A percentile compares a stretch with the other conserved stretches of the same genome.
Evolutionary conservation across 1,140 invertebrate species (phyloP).

Genomic region (Ceratosolen solmsi): DNA sequence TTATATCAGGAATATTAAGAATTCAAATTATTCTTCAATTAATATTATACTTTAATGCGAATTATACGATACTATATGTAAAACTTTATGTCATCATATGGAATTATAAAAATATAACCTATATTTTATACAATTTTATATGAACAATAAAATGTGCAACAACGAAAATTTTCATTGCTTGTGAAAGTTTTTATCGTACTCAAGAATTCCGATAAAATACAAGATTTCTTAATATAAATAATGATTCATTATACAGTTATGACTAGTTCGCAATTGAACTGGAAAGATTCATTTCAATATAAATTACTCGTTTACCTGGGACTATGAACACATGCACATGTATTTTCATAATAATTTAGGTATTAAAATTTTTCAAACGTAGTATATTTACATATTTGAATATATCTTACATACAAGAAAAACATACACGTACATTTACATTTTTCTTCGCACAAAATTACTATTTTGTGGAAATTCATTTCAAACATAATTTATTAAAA

Average conservation of each 20-base stretch:
- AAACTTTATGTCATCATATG: too few species aligned
- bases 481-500: too few species aligned
- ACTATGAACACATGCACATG: neutral
- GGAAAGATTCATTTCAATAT: neutral
- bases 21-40: neutral
- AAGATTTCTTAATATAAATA: neutral
- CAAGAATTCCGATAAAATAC: neutral
- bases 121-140: neutral
- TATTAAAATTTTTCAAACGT: neutral
- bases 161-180: neutral
- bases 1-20: neutral
- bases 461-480: too few species aligned
- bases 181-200: neutral
- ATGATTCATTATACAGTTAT: neutral
- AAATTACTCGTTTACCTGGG: neutral
- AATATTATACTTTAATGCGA: too few species aligned
- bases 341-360: neutral
- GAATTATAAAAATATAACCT: neutral
- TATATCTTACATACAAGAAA: too few species aligned
- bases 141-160: neutral
- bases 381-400: too few species aligned
- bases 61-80: too few species aligned
- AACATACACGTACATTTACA: too few species aligned
- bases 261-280: neutral
- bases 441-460: too few species aligned